A percentile compares a stretch with the other conserved stretches of the same genome.
Conservation (phyloP, 1,140 invertebrate species). For the Drosophila gunungcola region DNA sequence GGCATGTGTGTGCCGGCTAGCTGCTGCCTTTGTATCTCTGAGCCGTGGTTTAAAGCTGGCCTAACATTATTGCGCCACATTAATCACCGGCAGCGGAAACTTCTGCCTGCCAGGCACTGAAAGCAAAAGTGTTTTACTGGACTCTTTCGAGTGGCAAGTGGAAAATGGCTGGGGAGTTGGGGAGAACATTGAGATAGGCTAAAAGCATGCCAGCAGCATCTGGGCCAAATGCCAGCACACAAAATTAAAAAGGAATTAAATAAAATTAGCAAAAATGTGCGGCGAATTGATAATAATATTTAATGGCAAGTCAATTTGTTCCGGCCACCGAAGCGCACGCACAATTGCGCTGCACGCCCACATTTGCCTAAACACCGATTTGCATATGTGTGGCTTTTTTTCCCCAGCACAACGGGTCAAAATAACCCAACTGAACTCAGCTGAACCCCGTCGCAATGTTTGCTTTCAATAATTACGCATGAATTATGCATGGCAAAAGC, state of each 20-base stretch:
- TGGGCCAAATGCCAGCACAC: conserved; percentile 33
- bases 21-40: conserved; percentile 55
- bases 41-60: conserved; percentile 63
- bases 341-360: not conserved
- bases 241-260: conserved; percentile 80
- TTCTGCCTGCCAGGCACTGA: conserved; percentile 54
- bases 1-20: conserved; percentile 38
- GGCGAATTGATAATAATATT: conserved; percentile 78
- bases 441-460: conserved; percentile 33
- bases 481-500: conserved; percentile 65
- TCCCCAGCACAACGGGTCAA: conserved; percentile 4
- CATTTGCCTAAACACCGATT: conserved; percentile 32
- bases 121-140: conserved; percentile 79
- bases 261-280: conserved; percentile 67
- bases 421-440: conserved; percentile 9
- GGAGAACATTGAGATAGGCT: conserved; percentile 12
- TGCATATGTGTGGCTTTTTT: conserved; percentile 24
- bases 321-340: conserved; percentile 22
- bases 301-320: conserved; percentile 76
- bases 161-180: conserved; percentile 7
- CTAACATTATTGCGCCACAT: conserved; percentile 76
- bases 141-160: conserved; percentile 61
- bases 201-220: conserved; percentile 63
- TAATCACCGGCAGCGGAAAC: conserved; percentile 72
- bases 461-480: conserved; percentile 73